Evolutionary conservation across 1,140 invertebrate species (phyloP).

Genomic region (Ganaspis sp.): DNA sequence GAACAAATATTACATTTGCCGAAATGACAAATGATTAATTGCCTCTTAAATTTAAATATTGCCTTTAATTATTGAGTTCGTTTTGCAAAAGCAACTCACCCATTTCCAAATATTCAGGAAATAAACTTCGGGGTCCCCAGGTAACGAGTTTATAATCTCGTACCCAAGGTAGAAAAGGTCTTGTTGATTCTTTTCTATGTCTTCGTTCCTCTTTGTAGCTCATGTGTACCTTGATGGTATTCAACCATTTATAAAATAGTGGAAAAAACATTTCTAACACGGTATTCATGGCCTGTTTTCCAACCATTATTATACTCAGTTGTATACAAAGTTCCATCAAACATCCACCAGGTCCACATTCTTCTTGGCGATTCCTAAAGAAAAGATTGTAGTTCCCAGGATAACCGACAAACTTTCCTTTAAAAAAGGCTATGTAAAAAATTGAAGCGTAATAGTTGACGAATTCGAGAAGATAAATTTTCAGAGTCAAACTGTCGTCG

Average conservation of each 20-base stretch:
- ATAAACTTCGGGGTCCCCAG: slow-evolving; percentile 93
- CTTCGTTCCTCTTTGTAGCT: slow-evolving; percentile 63
- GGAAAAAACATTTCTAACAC: slow-evolving; percentile 88
- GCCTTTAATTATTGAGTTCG: no score
- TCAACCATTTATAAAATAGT: slow-evolving; percentile 84
- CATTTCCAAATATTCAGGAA: slow-evolving; percentile 99
- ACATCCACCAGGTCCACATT: slow-evolving; percentile 93
- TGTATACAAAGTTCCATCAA: slow-evolving; percentile 95
- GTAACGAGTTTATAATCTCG: slow-evolving; percentile 93
- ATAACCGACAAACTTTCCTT: slow-evolving; percentile 93
- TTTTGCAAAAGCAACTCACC: no score
- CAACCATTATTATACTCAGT: slow-evolving; percentile 95
- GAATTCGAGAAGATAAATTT: slow-evolving; percentile 98
- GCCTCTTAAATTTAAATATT: no score
- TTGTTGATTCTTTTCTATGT: slow-evolving; percentile 58
- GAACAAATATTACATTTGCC: no score
- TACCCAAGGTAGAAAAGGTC: slow-evolving; percentile 84
- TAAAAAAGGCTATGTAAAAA: slow-evolving; percentile 99
- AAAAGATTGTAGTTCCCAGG: slow-evolving; percentile 87
- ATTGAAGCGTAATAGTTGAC: slow-evolving; percentile 99
- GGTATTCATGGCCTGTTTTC: slow-evolving; percentile 96
- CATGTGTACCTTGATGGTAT: slow-evolving; percentile 79
- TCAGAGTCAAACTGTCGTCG: slow-evolving; percentile 96
- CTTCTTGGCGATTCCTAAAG: slow-evolving; percentile 87
- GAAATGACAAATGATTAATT: no score